Conservation (phyloP, 1,140 invertebrate genomes). For the Spodoptera litura region DNA sequence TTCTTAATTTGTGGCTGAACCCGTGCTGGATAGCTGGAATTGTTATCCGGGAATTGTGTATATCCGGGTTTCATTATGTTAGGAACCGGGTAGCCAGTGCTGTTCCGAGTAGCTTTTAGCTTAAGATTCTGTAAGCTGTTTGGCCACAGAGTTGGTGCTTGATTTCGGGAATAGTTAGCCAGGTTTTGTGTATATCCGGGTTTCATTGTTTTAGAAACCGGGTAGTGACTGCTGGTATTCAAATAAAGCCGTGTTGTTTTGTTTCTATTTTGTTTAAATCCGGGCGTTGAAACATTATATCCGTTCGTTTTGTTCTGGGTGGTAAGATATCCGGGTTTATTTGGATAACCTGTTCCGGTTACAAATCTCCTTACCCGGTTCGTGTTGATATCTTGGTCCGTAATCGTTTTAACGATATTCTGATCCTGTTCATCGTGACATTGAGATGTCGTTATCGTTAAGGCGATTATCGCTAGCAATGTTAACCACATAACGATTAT, state of each 20-base stretch:
- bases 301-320: no score
- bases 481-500: no score
- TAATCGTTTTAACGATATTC: background rate
- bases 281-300: background rate
- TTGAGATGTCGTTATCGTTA: no score
- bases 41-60: background rate
- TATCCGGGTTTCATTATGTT: background rate
- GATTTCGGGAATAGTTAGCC: background rate
- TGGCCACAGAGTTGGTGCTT: background rate
- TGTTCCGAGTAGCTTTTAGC: no score
- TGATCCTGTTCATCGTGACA: no score
- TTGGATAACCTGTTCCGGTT: background rate
- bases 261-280: no score
- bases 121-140: background rate
- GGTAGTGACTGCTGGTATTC: background rate
- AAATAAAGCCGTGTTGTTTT: background rate
- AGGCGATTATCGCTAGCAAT: no score
- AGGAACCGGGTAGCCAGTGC: background rate
- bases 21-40: background rate
- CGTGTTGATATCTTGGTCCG: background rate
- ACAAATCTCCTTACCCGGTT: background rate
- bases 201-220: background rate
- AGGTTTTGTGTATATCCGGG: no score
- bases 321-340: no score
- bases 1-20: no score